phyloP scores from a whole-genome alignment of 2,888 invertebrate species.

The Apoda limacodes region DNA sequence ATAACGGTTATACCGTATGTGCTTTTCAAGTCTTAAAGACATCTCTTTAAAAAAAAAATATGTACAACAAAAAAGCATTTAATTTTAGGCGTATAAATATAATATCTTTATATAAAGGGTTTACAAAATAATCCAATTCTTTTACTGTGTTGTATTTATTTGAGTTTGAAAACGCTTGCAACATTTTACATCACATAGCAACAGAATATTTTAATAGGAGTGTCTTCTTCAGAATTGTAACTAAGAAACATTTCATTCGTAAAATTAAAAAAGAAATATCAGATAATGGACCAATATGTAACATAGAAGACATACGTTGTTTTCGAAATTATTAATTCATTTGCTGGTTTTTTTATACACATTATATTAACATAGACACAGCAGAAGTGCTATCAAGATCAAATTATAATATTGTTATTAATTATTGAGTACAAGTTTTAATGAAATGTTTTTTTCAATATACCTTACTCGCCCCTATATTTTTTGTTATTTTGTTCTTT shows the following conservation, averaged over 20 bases:
- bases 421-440: slow-evolving; percentile 69
- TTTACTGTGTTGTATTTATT: slow-evolving; percentile 52
- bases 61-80: slow-evolving; percentile 69
- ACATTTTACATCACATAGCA: slow-evolving; percentile 56
- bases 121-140: slow-evolving; percentile 37
- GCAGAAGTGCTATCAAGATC: slow-evolving; percentile 58
- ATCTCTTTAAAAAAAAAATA: slow-evolving; percentile 42
- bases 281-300: slow-evolving; percentile 59
- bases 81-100: slow-evolving; percentile 67
- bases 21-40: too few species aligned
- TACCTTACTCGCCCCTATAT: slow-evolving; percentile 62
- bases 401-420: slow-evolving; percentile 69
- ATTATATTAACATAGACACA: slow-evolving; percentile 33
- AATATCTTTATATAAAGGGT: slow-evolving; percentile 51
- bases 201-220: slow-evolving; percentile 34
- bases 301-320: too few species aligned
- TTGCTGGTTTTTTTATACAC: slow-evolving; percentile 42
- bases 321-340: too few species aligned
- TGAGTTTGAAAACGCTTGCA: slow-evolving; percentile 47
- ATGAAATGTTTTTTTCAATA: slow-evolving; percentile 63
- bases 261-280: slow-evolving; percentile 31
- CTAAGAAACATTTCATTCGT: slow-evolving; percentile 29
- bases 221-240: slow-evolving; percentile 37
- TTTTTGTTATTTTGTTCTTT: slow-evolving; percentile 67
- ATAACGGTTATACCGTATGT: too few species aligned